Base-by-base conservation (phyloP, 1,140 invertebrate species). In the Drosophila bipectinata region DNA sequence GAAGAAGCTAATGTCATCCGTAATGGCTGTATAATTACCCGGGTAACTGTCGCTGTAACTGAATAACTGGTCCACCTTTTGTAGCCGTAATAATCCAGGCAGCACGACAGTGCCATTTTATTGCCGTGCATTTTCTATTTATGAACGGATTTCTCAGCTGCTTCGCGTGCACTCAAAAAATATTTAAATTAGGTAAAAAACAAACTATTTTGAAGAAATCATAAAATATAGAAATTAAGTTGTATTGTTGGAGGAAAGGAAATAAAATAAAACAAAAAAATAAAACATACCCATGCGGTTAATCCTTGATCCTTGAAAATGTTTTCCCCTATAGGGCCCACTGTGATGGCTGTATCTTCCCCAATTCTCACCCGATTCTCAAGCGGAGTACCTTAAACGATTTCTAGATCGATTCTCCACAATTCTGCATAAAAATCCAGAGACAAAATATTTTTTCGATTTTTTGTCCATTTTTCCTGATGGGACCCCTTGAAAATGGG, bases 41-140 rank as follows among this genome's bases (percentile, higher is more conserved):
- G 47, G 68, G 37, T 67, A 59, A 72, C 62, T 63, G 41, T 14
- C 41, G 41, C 41, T 44, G 61, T 61, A 63, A 73, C 63, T 66
- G 39, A 67, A 67, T 72, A 62, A 66, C 58, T 49, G 37, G 14
- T 30, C 14, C 18, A 51, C 62, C 62, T 69, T 67, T 69, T 73
- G 68, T 72, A 62, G 62, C 21, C 71, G 71, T 73, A 73, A 73
- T 73, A 73, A 49, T 66, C 57, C 67, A 48, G 28, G 34, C 47
- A 52, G 47, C 76, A 84, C 73, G 81, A 63, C 71, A 80, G 45
- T 60, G 60, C 74, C 67, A 80, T 85, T 84, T 85, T 72, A 77
- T 49, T 55, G 58, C 68, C 34, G 66, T 15, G 47, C 34, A 44
- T 37, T 45, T 4, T 9, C 34, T 44, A 55, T 55, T 48, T 54